Conservation (phyloP, 92 coral and sea anemone genomes). For the Siderastrea radians region DNA sequence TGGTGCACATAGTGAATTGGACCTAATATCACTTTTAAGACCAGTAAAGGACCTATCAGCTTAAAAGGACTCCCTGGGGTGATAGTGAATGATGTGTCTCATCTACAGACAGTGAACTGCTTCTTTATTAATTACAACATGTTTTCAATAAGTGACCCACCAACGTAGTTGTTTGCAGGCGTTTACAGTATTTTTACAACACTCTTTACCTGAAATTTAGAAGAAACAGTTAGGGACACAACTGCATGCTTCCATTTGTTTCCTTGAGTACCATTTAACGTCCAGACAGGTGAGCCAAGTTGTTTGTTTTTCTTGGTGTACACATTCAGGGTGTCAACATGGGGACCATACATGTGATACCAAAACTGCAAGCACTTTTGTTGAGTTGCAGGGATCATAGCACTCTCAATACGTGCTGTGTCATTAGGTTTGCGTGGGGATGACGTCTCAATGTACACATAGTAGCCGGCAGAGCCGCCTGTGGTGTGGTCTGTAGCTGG, state of each 20-base stretch:
- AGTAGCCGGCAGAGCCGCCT: conserved; percentile 74
- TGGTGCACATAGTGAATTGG: too few relatives aligned
- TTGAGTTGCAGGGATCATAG: conserved; percentile 81
- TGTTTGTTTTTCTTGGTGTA: conserved; percentile 75
- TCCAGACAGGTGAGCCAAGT: conserved; percentile 85
- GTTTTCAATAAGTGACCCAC: too few relatives aligned
- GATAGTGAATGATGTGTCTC: too few relatives aligned
- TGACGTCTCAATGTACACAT: conserved; percentile 90
- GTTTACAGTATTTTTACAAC: too few relatives aligned
- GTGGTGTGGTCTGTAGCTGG: conserved; percentile 93
- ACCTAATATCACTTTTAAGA: too few relatives aligned
- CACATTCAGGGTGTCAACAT: conserved; percentile 88
- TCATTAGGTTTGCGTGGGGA: conserved; percentile 79
- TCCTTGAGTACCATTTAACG: conserved; percentile 82
- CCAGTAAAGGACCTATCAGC: too few relatives aligned
- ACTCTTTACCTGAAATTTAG: conserved; percentile 80
- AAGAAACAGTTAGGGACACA: conserved; percentile 79
- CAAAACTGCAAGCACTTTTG: conserved; percentile 97
- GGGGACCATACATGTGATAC: conserved; percentile 98
- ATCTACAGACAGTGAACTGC: too few relatives aligned
- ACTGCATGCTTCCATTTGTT: conserved; percentile 92
- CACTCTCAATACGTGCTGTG: conserved; percentile 89
- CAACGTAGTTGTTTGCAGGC: too few relatives aligned
- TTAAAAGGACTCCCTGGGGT: too few relatives aligned
- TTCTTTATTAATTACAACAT: too few relatives aligned